These are phyloP conservation scores for Chamaetylas fuelleborni DNA, from an alignment of 2,113 vertebrate genomes.

Conservation along the genomic window DNA sequence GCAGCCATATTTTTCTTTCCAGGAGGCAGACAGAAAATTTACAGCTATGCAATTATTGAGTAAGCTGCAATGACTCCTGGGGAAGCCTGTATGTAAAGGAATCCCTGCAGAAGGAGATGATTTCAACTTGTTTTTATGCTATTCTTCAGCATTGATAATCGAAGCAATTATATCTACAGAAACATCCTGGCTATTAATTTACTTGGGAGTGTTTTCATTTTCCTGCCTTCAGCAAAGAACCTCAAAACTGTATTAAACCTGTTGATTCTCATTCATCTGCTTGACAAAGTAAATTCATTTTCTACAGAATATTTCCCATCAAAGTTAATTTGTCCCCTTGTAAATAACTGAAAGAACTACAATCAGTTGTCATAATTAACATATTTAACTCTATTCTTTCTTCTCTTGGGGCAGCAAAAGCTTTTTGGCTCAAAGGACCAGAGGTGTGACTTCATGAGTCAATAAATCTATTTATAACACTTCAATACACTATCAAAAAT, in stretches of 20 bases:
- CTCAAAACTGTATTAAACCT: not conserved
- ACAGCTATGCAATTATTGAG: slow-evolving; percentile 22
- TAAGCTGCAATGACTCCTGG: not conserved
- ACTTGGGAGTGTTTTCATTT: not conserved
- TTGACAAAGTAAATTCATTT: not conserved
- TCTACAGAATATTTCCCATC: not conserved
- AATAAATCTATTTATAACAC: not conserved
- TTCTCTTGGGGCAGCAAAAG: not conserved
- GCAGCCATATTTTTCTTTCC: not conserved
- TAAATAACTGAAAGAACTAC: not conserved
- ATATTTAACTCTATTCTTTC: not conserved
- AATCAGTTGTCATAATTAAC: not conserved
- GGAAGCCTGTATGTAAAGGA: not conserved
- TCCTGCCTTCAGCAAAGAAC: not conserved
- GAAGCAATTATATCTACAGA: not conserved
- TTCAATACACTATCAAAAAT: not conserved
- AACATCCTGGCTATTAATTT: not conserved
- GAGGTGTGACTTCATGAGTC: not conserved
- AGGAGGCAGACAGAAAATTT: slow-evolving; percentile 30
- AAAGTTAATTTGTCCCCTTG: not conserved
- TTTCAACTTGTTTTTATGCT: not conserved
- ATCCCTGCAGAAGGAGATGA: not conserved
- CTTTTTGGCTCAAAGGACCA: not conserved
- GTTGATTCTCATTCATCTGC: not conserved
- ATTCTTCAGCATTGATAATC: not conserved